Evolutionary conservation across 2,888 invertebrate species (phyloP).

Genomic region (Netelia virgata): DNA sequence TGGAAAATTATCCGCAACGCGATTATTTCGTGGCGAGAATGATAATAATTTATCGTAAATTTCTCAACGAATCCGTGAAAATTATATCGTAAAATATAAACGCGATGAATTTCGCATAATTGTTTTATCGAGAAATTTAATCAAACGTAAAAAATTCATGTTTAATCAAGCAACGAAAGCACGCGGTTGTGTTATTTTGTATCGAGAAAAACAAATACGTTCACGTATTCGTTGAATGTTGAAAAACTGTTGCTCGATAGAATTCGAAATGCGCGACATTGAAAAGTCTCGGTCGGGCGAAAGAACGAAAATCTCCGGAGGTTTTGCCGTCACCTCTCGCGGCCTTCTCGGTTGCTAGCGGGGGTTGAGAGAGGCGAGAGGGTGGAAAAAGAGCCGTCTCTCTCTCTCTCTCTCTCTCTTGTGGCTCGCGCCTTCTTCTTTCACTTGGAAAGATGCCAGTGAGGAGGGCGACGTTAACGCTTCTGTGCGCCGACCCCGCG

Average conservation of each 20-base stretch:
- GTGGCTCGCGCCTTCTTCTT: constrained; percentile 53
- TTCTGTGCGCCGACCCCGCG: constrained; percentile 14
- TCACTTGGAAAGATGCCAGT: constrained; percentile 63
- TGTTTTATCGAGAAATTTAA: too few species aligned
- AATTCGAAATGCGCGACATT: constrained; percentile 41
- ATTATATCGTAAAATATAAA: too few species aligned
- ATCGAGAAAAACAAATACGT: not conserved
- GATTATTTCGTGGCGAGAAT: too few species aligned
- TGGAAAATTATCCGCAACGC: not conserved
- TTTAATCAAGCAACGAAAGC: too few species aligned
- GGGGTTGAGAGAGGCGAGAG: constrained; percentile 1
- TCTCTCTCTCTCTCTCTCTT: constrained; percentile 21
- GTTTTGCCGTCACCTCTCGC: constrained; percentile 47
- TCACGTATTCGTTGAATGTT: not conserved
- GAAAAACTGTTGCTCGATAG: not conserved
- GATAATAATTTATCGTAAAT: too few species aligned
- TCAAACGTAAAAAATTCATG: too few species aligned
- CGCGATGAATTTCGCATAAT: too few species aligned
- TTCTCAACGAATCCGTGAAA: too few species aligned
- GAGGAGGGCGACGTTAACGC: constrained; percentile 31
- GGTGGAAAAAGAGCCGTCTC: constrained; percentile 8
- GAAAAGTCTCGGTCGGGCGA: constrained; percentile 39
- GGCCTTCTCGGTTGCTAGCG: not conserved
- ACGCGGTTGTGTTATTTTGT: not conserved
- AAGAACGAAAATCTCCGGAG: constrained; percentile 52